A percentile compares a stretch with the other conserved stretches of the same genome.
Evolutionary conservation across 1,140 invertebrate genomes (phyloP).

Genomic region (Dinothrombium tinctorium): DNA sequence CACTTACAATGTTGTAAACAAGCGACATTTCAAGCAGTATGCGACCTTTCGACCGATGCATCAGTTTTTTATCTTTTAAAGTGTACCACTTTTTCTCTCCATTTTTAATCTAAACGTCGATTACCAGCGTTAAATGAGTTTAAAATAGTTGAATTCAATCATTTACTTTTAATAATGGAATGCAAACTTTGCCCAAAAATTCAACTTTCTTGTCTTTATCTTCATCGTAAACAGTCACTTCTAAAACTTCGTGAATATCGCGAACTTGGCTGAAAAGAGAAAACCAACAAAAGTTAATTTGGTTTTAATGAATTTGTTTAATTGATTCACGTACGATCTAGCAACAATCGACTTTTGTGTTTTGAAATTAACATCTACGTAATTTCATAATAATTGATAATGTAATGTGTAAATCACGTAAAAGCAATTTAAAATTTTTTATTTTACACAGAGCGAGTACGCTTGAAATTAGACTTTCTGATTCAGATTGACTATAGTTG

Average conservation of each 20-base stretch:
- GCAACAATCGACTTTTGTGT: background rate
- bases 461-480: too few species aligned
- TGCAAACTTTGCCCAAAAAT: conserved; percentile 76
- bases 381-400: too few species aligned
- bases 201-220: conserved; percentile 94
- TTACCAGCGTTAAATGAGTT: too few species aligned
- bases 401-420: too few species aligned
- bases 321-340: background rate
- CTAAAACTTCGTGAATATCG: conserved; percentile 83
- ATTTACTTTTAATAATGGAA: conserved; percentile 43
- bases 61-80: conserved; percentile 85
- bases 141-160: too few species aligned
- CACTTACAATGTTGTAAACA: conserved; percentile 63
- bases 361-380: too few species aligned
- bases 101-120: conserved; percentile 61
- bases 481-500: too few species aligned
- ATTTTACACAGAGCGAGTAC: too few species aligned
- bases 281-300: background rate
- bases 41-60: conserved; percentile 66
- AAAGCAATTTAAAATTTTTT: too few species aligned
- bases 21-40: conserved; percentile 78
- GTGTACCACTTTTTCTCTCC: conserved; percentile 86
- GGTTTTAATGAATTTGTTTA: conserved; percentile 1
- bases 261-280: conserved; percentile 55
- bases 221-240: conserved; percentile 95